phyloP scores from a whole-genome alignment of 2,113 vertebrate genomes.

The Pelmatolapia mariae region DNA sequence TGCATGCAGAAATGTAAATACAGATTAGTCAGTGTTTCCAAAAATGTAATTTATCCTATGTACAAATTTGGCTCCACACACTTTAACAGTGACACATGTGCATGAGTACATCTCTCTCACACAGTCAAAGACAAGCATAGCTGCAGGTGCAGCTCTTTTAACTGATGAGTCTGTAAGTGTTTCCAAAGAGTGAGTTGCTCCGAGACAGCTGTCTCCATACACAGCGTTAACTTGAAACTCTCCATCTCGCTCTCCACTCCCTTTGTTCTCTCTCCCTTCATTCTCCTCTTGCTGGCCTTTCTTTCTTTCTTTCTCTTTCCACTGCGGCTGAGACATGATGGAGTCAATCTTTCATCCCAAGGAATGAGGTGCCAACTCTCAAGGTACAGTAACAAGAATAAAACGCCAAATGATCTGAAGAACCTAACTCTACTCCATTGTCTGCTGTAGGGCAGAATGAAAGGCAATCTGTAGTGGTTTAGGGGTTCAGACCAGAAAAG shows the following conservation, averaged over 20 bases:
- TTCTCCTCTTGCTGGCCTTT: not conserved
- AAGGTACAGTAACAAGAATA: constrained; percentile 47
- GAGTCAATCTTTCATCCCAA: constrained; percentile 45
- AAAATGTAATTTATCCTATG: constrained; percentile 12
- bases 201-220: constrained; percentile 56
- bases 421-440: constrained; percentile 6
- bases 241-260: constrained; percentile 1
- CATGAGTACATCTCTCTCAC: not conserved
- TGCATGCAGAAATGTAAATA: constrained; percentile 43
- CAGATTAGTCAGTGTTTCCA: constrained; percentile 3
- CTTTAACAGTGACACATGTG: not conserved
- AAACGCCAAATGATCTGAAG: constrained; percentile 31
- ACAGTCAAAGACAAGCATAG: not conserved
- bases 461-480: constrained; percentile 55
- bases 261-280: constrained; percentile 18
- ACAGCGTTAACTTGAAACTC: constrained; percentile 30
- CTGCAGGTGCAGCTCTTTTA: constrained; percentile 55
- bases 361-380: constrained; percentile 33
- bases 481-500: constrained; percentile 29
- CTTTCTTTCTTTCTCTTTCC: not conserved
- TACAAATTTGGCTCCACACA: not conserved
- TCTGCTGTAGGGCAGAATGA: constrained; percentile 33
- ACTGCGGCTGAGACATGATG: not conserved
- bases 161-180: constrained; percentile 50
- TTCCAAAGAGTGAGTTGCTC: constrained; percentile 31